Percentiles rank a stretch among this genome's conserved stretches.
These are phyloP conservation scores for Muscicapa striata DNA, from an alignment of 2,797 vertebrate genomes.

Conservation along the genomic window DNA sequence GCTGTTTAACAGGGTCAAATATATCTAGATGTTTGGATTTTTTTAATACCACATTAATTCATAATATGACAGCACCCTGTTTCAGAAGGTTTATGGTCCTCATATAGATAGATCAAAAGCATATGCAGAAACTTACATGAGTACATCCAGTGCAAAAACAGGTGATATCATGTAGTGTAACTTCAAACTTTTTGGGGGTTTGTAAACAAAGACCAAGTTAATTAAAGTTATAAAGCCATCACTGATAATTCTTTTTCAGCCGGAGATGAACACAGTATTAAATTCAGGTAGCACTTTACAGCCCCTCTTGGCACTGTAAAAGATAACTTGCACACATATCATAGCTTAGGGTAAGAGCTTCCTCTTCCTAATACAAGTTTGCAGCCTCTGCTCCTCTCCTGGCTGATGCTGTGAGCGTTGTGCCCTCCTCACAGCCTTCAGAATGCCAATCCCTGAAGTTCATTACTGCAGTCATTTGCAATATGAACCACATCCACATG, in stretches of 20 bases:
- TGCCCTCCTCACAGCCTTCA: not conserved
- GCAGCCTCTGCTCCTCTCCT: not conserved
- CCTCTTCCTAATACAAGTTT: not conserved
- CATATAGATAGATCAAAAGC: not conserved
- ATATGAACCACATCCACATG: not conserved
- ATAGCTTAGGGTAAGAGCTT: not conserved
- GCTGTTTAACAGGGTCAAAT: not conserved
- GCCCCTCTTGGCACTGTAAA: not conserved
- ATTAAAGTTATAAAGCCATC: not conserved
- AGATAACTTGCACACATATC: not conserved
- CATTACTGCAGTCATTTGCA: not conserved
- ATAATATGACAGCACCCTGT: not conserved
- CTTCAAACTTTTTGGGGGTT: not conserved
- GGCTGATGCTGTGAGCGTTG: not conserved
- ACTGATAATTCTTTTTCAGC: not conserved
- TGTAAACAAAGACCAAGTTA: not conserved
- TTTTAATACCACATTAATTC: not conserved
- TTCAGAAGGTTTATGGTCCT: not conserved
- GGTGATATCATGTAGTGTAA: not conserved
- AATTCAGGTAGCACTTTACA: not conserved
- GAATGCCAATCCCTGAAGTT: accelerated
- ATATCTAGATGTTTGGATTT: not conserved
- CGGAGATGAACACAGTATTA: not conserved
- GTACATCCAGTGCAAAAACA: not conserved
- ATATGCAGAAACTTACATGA: not conserved